phyloP scores from a whole-genome alignment of 2,888 invertebrate species.

The Drosophila buzzatii region DNA sequence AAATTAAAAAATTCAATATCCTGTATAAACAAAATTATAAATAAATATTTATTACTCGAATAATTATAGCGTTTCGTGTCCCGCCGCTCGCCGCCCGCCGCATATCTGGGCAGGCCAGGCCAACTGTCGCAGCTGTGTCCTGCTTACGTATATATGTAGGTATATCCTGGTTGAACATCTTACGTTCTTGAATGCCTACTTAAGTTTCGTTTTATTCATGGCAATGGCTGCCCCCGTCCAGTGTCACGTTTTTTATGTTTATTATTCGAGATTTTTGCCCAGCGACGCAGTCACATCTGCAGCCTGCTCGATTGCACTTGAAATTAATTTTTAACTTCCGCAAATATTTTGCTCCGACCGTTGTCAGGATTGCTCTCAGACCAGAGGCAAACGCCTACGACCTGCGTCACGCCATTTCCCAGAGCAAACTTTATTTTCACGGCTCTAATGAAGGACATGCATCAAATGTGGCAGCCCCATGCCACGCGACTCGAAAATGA shows the following conservation, averaged over 20 bases:
- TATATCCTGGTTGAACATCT: conserved; percentile 12
- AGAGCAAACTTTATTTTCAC: conserved; percentile 29
- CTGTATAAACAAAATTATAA: conserved; percentile 76
- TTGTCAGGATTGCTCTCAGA: conserved; percentile 24
- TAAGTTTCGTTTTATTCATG: conserved; percentile 70
- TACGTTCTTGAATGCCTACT: conserved; percentile 51
- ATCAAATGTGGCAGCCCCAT: conserved; percentile 65
- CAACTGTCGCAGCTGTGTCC: conserved; percentile 63
- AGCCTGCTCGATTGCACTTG: conserved; percentile 54
- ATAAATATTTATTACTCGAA: conserved; percentile 69
- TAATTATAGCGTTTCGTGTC: conserved; percentile 69
- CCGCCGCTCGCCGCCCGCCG: conserved; percentile 20
- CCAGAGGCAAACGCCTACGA: background rate
- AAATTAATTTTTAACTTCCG: conserved; percentile 81
- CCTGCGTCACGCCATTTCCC: conserved; percentile 45
- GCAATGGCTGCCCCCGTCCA: conserved; percentile 37
- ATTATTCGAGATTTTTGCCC: conserved; percentile 69
- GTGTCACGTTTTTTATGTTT: conserved; percentile 73
- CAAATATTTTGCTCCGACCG: conserved; percentile 58
- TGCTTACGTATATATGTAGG: conserved; percentile 18
- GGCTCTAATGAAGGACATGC: conserved; percentile 69
- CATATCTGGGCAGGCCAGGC: conserved; percentile 20
- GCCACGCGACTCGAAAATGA: conserved; percentile 35
- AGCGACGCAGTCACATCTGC: conserved; percentile 56
- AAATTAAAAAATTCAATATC: conserved; percentile 80